Base-by-base conservation (phyloP, 2,888 invertebrate species). In the Norana najaformis region DNA sequence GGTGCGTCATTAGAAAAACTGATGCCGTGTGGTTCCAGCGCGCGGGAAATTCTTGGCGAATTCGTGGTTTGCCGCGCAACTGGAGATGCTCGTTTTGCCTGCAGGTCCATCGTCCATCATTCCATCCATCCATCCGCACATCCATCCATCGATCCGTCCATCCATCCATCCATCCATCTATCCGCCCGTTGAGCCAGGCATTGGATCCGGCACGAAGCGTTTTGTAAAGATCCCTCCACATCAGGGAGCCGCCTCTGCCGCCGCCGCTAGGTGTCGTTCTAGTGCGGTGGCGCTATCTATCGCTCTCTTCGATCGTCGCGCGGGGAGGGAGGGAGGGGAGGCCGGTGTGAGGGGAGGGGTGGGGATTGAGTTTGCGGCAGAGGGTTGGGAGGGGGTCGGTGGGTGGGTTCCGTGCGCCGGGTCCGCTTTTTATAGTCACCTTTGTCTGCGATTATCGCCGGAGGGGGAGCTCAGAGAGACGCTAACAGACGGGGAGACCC, bases 211-310 rank as follows among this genome's bases (percentile, higher is more conserved):
- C 0, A 6, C 23, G 47, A 83, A 82, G 83, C 83, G 83, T n/a
- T 69, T n/a, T n/a, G n/a, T 69, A 69, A n/a, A 69, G n/a, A 69
- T n/a, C 69, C 69, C n/a, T n/a, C 30, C 8, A 30, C 30, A 16
- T 23, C 69, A 69, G 69, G 69, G 69, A n/a, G 53, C 53, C 53
- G 18, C 47, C 69, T 4, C n/a, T 8, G 30, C 14, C 53, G 23
- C 47, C 47, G n/a, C 30, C 69, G n/a, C 69, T 83, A 37, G 82
- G 89, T 89, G 83, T 89, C 83, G 82, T 39, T 89, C 38, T 83
- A n/a, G 85, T 37, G 85, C 85, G 85, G 85, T 37, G 85, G 35
- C 85, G 85, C 11, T 85, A 85, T 35, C 36, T 85, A 18, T 34
- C 85, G 85, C 6, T 36, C 35, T 30, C n/a, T 85, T 8, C 36